Evolutionary conservation across 2,888 invertebrate genomes (phyloP), one percentile per base, ranked within the genome.

Genomic region (Drymonia ruficornis): DNA sequence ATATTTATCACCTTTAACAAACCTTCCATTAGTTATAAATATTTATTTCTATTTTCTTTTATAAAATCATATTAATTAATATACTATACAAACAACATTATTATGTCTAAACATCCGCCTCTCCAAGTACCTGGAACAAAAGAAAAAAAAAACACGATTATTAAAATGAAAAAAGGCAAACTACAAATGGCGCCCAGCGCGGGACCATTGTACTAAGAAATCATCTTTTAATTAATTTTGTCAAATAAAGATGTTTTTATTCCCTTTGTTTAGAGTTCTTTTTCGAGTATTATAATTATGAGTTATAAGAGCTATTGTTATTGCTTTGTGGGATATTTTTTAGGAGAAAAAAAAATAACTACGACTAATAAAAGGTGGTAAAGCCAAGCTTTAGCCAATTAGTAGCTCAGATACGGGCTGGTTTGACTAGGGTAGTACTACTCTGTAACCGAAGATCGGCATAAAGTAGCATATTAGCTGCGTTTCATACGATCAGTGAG

Each of bases 101-200:
- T 11, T 23, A 23, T 23, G 4, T 23, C 38, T 43, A 23, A 18
- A 52, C 29, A 7, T 47, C 23, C 42, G 43, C 49, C 53, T 51
- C 43, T 12, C 19, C 51, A 28, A 58, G 70, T 72, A 74, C 74
- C 81, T 81, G 78, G 36, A 81, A 81, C 76, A 80, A 80, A 65
- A 70, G 70, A 73, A 67, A 55, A 70, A 55, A 70, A 59, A 54
- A 64, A 56, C 54, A 51, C 60, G 65, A 72, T 74, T 72, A 72
- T 68, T 63, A 49, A 46, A 23, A 65, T 65, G 63, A 64, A 51
- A 74, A 74, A 65, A 71, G 66, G 63, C 59, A 59, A 16, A 40
- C 50, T 46, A 47, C 59, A 50, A 61, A 60, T 64, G 56, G 62
- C 54, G 53, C 47, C 52, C 61, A 61, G 65, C 65, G 61, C 62